Base-by-base conservation (phyloP, 2,888 invertebrate species). In the Taphrorychus bicolor region DNA sequence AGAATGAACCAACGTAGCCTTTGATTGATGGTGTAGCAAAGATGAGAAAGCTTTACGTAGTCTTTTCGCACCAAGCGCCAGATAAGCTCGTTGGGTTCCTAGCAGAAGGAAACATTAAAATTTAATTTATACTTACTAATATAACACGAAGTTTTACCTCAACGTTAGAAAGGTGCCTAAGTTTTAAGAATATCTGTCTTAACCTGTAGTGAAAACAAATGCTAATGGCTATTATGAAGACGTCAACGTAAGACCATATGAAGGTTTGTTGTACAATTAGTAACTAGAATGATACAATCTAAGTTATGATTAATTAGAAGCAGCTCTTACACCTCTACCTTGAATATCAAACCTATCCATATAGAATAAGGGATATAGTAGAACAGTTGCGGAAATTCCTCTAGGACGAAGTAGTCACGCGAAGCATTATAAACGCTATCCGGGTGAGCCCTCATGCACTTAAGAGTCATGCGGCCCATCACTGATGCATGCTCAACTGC, bases 1-100 rank as follows among this genome's bases (percentile, higher is more conserved):
- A 92, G 79, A 0, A 91, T 84, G 60, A 91, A 82, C 14, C 84
- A 83, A 1, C 90, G 88, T 9, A 91, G 83, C 24, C 86, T 82
- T 0, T 82, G 79, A 73, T 91, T 89, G 4, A 91, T 83, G 14
- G 81, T 81, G 24, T 85, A 83, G 0, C 73, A 73, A 2, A 74
- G 54, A 14, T 58, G 24, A 17, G 69, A 61, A 5, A 75, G 59
- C 52, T 66, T 68, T 5, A 72, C 62, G 40, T 74, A 75, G 52
- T 75, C 73, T 62, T 70, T 71, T 17, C 76, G 61, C 0, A 75
- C 40, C 3, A 58, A 52, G 41, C 59, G 69, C 73, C 74, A 76
- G 16, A 66, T 51, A 5, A 60, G 51, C 5, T 66, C 48, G 42
- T 76, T 69, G 19, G 53, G 51, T 11, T 72, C 69, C 75, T 75